phyloP scores from a whole-genome alignment of 2,888 invertebrate species.

The Acanthosepion lycidas region DNA sequence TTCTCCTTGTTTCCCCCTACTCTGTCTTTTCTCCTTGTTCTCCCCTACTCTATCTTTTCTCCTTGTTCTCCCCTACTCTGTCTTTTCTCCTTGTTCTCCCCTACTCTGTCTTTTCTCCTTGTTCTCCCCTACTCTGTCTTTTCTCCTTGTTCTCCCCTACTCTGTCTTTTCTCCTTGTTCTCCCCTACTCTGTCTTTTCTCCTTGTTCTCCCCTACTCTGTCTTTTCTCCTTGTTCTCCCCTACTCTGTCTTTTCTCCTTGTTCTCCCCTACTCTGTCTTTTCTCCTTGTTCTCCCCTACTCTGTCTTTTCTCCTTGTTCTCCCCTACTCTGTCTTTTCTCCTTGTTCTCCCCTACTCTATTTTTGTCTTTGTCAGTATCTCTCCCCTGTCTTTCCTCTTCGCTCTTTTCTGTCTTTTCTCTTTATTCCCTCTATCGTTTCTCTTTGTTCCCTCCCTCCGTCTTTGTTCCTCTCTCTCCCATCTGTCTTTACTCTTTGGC shows the following conservation, averaged over 20 bases:
- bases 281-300: background rate
- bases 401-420: background rate
- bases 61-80: background rate
- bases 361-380: background rate
- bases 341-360: background rate
- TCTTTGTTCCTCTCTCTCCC: background rate
- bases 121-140: background rate
- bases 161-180: background rate
- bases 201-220: background rate
- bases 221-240: no score
- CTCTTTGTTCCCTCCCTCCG: background rate
- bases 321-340: background rate
- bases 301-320: no score
- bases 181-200: background rate
- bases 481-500: rapidly evolving
- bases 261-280: background rate
- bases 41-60: no score
- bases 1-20: no score
- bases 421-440: background rate
- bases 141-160: background rate
- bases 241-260: background rate
- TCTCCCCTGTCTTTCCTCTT: rapidly evolving
- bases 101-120: no score
- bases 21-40: no score
- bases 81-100: no score